These are phyloP conservation scores for Scomber japonicus DNA, from an alignment of 2,113 vertebrate genomes.

Conservation along the genomic window DNA sequence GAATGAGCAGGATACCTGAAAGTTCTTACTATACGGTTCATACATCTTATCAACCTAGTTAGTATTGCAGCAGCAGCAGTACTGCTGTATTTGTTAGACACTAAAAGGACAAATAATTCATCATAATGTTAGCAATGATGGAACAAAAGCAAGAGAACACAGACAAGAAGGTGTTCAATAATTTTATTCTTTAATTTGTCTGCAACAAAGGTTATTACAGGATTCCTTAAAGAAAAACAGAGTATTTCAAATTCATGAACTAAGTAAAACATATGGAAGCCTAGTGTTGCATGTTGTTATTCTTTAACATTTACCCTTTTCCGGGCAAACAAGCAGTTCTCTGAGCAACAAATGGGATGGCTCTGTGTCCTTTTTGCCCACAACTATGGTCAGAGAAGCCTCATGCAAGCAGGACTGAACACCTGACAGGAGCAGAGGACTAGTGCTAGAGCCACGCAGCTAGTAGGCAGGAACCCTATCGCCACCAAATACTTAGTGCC, in stretches of 20 bases:
- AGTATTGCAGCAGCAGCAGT: conserved; percentile 9
- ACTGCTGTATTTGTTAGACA: background rate
- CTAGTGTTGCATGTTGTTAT: conserved; percentile 60
- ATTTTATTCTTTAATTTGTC: conserved; percentile 70
- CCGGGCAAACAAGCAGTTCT: conserved; percentile 24
- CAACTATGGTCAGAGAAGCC: conserved; percentile 40
- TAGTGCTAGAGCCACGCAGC: conserved; percentile 48
- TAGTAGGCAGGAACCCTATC: conserved; percentile 35
- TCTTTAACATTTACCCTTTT: conserved; percentile 30
- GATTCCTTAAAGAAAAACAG: conserved; percentile 64
- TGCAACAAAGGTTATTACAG: conserved; percentile 69
- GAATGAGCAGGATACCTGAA: conserved; percentile 58
- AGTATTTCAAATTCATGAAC: conserved; percentile 59
- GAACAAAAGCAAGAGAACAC: conserved; percentile 5
- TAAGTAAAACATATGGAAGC: conserved; percentile 70
- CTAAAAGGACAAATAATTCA: background rate
- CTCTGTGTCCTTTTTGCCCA: conserved; percentile 38
- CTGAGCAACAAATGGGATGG: conserved; percentile 33
- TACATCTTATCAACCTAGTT: conserved; percentile 55
- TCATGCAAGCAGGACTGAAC: conserved; percentile 56
- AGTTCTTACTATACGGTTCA: conserved; percentile 42
- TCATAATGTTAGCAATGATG: background rate
- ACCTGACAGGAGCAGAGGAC: conserved; percentile 58
- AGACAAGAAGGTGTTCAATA: conserved; percentile 46
- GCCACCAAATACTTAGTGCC: conserved; percentile 25